These are phyloP conservation scores for Pristionchus fissidentatus DNA, from an alignment of 2,888 invertebrate genomes.

Conservation along the genomic window DNA sequence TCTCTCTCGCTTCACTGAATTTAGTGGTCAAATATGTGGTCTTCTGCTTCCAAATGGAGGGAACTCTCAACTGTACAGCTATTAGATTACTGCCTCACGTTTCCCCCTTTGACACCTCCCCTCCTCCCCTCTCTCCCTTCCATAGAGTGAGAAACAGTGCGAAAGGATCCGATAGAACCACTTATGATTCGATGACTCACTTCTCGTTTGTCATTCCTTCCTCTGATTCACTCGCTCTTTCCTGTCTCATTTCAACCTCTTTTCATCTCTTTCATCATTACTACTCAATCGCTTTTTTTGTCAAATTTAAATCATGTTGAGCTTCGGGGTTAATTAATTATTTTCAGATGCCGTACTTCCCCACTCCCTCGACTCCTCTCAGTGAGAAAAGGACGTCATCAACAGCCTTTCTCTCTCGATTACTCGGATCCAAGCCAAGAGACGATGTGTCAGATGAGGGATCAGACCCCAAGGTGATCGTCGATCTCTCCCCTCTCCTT, in stretches of 20 bases:
- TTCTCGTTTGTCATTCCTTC: not conserved
- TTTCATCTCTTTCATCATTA: not conserved
- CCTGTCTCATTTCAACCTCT: not conserved
- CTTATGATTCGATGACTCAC: not conserved
- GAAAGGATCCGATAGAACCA: conserved; percentile 1
- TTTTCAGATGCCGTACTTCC: conserved; percentile 31
- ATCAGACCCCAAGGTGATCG: conserved; percentile 23
- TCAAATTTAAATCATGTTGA: not conserved
- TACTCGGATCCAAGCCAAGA: conserved; percentile 38
- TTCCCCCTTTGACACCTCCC: not conserved
- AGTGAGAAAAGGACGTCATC: conserved; percentile 44
- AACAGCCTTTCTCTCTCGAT: conserved; percentile 45
- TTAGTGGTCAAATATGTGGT: not conserved
- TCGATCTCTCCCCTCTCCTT: not conserved
- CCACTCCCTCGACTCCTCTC: conserved; percentile 30
- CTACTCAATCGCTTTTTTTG: too few species aligned
- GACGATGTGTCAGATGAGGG: conserved; percentile 40
- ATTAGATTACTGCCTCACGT: not conserved
- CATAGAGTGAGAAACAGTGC: too few species aligned
- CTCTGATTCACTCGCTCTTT: not conserved
- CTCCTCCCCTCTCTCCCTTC: not conserved
- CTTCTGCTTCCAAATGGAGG: not conserved
- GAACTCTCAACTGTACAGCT: not conserved
- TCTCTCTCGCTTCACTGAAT: conserved; percentile 37
- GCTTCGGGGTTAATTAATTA: not conserved